phyloP scores from a whole-genome alignment of 23 tunicate species.

The Ascidia mentula region DNA sequence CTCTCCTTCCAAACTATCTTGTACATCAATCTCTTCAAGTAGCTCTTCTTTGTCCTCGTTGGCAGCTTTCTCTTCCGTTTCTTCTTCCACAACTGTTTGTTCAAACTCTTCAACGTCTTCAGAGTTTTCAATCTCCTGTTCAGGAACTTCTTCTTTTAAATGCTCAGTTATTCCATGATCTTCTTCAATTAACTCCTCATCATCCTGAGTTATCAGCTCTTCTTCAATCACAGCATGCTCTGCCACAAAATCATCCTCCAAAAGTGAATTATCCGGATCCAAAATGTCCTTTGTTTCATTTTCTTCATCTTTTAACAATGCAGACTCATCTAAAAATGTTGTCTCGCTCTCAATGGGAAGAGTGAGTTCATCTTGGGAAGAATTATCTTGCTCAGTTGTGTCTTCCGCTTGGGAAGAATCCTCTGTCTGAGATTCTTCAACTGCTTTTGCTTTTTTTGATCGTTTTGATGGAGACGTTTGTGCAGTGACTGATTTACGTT shows the following conservation, averaged over 20 bases:
- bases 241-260: background rate
- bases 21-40: background rate
- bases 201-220: background rate
- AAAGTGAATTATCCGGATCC: background rate
- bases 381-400: background rate
- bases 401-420: constrained; percentile 1
- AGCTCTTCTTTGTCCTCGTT: background rate
- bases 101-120: background rate
- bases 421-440: background rate
- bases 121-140: too few species aligned
- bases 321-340: background rate
- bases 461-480: background rate
- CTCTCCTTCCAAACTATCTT: background rate
- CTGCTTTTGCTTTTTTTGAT: background rate
- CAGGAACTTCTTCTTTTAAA: too few species aligned
- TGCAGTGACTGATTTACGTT: constrained; percentile 3
- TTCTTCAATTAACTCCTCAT: background rate
- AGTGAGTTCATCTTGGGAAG: background rate
- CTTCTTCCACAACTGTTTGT: background rate
- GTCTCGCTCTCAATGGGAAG: background rate
- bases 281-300: background rate
- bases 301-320: background rate
- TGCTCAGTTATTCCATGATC: too few species aligned
- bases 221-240: constrained; percentile 4
- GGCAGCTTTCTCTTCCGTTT: background rate